Base-by-base conservation (phyloP, 1,140 invertebrate genomes). In the Trachymyrmex cornetzi region DNA sequence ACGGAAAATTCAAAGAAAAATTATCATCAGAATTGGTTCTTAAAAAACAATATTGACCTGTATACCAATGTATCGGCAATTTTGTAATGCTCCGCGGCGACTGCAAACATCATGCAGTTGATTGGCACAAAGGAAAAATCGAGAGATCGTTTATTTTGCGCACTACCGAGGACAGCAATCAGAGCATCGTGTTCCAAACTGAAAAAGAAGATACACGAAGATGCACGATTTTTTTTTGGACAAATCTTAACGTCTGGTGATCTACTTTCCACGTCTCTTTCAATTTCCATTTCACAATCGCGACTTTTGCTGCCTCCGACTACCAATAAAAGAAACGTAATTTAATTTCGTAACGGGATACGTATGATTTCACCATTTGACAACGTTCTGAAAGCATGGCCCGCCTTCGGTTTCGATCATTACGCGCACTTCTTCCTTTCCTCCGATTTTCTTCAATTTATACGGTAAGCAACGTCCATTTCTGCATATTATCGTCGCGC, bases 361-460 rank as follows among this genome's bases (percentile, higher is more conserved):
- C 2, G 5, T 0, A 11, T 57, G 14, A 67, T 77, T 69, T 59
- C 55, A 87, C 86, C 71, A 69, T 85, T 87, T 59, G 11, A 44
- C 22, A n/a, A 66, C 19, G 0, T 48, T 30, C n/a, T 30, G 24
- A 19, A 88, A 64, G 9, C n/a, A 38, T 3, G 34, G 12, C 1
- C 57, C 87, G 67, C 57, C 72, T n/a, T 86, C 64, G 30, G 87
- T 86, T 30, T 88, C 87, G 57, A 88, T 67, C 12, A 86, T 30
- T 5, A 86, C 34, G 3, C 87, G 87, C 11, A 86, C 82, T 64
- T 79, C 19, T 72, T 48, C 16, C 9, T 55, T 66, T 2, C 74
- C 82, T 22, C 24, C 57, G 7, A 88, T 63, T 64, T 57, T 7
- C 53, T 48, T 69, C 24, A 88, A 64, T 38, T 79, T 53, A 3